Evolutionary conservation across 2,888 invertebrate species (phyloP), one percentile per base, ranked within the genome.

Genomic region (Euproctis similis): DNA sequence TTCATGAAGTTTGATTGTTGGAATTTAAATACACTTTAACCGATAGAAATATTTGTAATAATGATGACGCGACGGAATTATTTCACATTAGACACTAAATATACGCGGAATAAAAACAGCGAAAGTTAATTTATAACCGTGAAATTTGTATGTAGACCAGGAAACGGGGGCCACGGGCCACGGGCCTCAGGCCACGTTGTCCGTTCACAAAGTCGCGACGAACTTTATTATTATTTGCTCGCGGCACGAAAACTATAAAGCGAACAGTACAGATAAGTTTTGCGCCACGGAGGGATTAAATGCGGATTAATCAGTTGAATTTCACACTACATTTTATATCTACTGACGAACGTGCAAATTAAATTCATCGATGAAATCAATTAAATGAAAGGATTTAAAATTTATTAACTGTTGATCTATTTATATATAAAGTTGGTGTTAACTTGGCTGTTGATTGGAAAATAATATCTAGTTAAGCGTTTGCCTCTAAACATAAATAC

Each of bases 191-290:
- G n/a, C n/a, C 49, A 49, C 50, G 56, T 52, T 62, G 60, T 59
- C 56, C 58, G 47, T 59, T 61, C 58, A 52, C 54, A 49, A 48
- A 40, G 46, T 43, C 44, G 39, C 50, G 36, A 51, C 56, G 35
- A 58, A 61, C 55, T 73, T 73, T 71, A 72, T 60, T 66, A 64
- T 73, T 70, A 74, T 71, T 69, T 60, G 63, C 64, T 46, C 34
- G 38, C 40, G 55, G 55, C 74, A 75, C 64, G 70, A 63, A 57
- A 69, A 59, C 64, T 62, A 59, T 58, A 61, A 67, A 62, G 45
- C 46, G 53, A 39, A 41, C 42, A 64, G 66, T 72, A 74, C 73
- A 71, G 62, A n/a, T n/a, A n/a, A n/a, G n/a, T n/a, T 69, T 61
- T 42, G 36, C 38, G 46, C 42, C 48, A 45, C 38, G 35, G 40